Percentiles rank a stretch among this genome's conserved stretches.
These are phyloP conservation scores for Drosophila quasianomalipes DNA, from an alignment of 2,888 invertebrate genomes.

Conservation along the genomic window DNA sequence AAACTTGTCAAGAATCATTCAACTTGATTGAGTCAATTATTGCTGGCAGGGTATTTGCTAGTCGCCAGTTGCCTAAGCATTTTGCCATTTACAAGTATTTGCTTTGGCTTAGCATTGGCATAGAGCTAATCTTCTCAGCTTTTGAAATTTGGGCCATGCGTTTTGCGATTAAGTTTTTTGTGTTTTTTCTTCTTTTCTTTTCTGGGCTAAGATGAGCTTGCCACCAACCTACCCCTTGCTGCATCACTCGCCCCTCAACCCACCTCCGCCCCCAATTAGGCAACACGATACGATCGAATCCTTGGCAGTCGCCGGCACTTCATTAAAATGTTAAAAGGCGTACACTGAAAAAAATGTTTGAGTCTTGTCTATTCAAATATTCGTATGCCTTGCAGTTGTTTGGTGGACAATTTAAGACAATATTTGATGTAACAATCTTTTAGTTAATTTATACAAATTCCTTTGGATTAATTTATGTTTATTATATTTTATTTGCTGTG, in stretches of 20 bases:
- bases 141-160: conserved; percentile 21
- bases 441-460: neutral
- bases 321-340: conserved; percentile 35
- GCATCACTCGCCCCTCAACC: neutral
- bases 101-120: neutral
- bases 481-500: neutral
- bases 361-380: neutral
- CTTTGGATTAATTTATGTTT: neutral
- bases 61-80: neutral
- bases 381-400: neutral
- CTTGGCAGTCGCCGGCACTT: conserved; percentile 36
- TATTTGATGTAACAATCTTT: neutral
- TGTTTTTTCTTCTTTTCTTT: conserved; percentile 1
- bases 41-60: neutral
- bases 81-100: neutral
- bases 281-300: conserved; percentile 27
- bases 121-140: conserved; percentile 17
- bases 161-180: conserved; percentile 9
- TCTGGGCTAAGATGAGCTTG: conserved; percentile 46
- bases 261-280: neutral
- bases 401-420: neutral
- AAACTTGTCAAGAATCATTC: neutral
- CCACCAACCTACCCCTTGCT: neutral
- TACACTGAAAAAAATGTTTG: neutral
- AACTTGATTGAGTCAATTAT: neutral